Evolutionary conservation across 2,797 vertebrate genomes (phyloP).

Genomic region (Scomberomorus guttatus): DNA sequence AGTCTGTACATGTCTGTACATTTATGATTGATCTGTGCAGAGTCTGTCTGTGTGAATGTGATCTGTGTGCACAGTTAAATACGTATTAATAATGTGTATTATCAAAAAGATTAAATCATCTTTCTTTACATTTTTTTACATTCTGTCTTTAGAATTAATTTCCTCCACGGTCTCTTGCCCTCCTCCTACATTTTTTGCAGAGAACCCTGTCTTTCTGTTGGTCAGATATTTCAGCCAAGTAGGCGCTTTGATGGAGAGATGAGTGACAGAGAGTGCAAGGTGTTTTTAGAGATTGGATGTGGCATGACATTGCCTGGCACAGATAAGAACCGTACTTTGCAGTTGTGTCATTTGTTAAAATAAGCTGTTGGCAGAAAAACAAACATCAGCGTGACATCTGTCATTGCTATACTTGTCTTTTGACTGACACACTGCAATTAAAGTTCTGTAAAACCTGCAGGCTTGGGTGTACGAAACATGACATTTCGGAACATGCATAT

Average conservation of each 20-base stretch:
- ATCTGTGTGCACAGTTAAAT: neutral
- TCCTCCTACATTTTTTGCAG: neutral
- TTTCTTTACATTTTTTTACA: conserved; percentile 6
- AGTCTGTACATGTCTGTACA: neutral
- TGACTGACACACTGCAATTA: conserved; percentile 33
- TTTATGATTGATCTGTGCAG: neutral
- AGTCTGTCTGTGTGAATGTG: neutral
- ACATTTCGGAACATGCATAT: conserved; percentile 14
- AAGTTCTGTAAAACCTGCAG: conserved; percentile 21
- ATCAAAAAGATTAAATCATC: conserved; percentile 12
- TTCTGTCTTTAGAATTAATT: neutral
- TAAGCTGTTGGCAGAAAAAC: conserved; percentile 46
- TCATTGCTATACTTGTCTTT: conserved; percentile 15
- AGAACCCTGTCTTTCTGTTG: conserved; percentile 14
- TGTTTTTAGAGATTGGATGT: conserved; percentile 62
- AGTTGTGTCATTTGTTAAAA: conserved; percentile 59
- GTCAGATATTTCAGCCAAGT: conserved; percentile 22
- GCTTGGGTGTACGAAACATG: neutral
- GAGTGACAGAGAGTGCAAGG: conserved; percentile 64
- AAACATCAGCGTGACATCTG: conserved; percentile 45
- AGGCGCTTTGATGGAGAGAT: conserved; percentile 46
- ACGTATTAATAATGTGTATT: neutral
- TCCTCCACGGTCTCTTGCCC: neutral
- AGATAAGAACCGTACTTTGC: conserved; percentile 49
- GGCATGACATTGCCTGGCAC: conserved; percentile 46